A percentile compares a stretch with the other conserved stretches of the same genome.
Evolutionary conservation across 2,797 vertebrate genomes (phyloP).

Genomic region (Falco columbarius): DNA sequence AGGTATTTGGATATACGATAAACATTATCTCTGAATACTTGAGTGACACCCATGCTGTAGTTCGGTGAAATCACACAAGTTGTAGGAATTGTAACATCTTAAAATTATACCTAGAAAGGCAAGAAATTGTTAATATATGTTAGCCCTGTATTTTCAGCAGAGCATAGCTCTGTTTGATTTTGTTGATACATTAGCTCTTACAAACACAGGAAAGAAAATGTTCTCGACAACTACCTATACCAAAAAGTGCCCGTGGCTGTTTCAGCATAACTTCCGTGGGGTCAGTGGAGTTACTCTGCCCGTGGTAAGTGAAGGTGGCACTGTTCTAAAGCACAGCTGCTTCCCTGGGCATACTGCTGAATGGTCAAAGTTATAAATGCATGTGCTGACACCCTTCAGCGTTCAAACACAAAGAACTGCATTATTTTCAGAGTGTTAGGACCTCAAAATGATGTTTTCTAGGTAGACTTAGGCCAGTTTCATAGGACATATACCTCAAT

Average conservation of each 20-base stretch:
- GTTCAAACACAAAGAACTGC: neutral
- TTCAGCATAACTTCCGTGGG: neutral
- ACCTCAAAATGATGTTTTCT: neutral
- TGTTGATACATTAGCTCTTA: neutral
- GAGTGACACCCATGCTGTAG: neutral
- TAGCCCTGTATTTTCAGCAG: neutral
- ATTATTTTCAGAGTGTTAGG: neutral
- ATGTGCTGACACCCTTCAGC: neutral
- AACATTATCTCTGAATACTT: neutral
- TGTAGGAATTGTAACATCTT: neutral
- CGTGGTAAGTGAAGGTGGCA: neutral
- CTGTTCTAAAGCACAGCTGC: neutral
- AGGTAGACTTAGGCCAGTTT: neutral
- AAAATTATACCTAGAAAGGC: neutral
- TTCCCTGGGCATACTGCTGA: neutral
- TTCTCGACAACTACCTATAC: neutral
- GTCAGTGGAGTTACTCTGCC: neutral
- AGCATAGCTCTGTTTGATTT: neutral
- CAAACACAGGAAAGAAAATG: neutral
- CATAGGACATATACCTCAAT: neutral
- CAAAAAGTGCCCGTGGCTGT: neutral
- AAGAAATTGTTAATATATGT: neutral
- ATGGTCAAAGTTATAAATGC: neutral
- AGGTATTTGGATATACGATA: neutral
- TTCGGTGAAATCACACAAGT: neutral